Evolutionary conservation across 2,797 vertebrate species (phyloP).

Genomic region (Simalia tracyae): DNA sequence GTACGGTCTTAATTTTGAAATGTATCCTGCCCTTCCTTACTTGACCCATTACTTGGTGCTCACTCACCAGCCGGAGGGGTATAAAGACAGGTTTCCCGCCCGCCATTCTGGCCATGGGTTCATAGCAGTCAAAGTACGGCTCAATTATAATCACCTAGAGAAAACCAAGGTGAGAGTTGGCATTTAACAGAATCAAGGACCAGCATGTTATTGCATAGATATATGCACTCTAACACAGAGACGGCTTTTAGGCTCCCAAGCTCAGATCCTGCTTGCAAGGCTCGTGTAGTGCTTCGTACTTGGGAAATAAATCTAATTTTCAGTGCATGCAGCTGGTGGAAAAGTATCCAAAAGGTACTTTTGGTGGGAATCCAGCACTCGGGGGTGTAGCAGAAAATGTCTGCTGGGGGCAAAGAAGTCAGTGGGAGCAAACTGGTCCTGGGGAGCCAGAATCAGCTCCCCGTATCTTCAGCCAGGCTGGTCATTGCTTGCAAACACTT

Average conservation of each 20-base stretch:
- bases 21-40: background rate
- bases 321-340: too few relatives aligned
- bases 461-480: too few relatives aligned
- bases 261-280: too few relatives aligned
- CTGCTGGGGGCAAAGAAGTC: too few relatives aligned
- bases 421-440: too few relatives aligned
- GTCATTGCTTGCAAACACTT: too few relatives aligned
- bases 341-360: too few relatives aligned
- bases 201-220: background rate
- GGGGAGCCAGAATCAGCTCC: too few relatives aligned
- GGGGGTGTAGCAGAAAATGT: too few relatives aligned
- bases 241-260: background rate
- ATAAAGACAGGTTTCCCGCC: slow-evolving; percentile 86
- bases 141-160: slow-evolving; percentile 93
- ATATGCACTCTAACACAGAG: background rate
- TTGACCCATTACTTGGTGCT: background rate
- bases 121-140: slow-evolving; percentile 95
- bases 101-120: slow-evolving; percentile 90
- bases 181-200: background rate
- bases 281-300: too few relatives aligned
- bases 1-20: background rate
- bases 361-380: too few relatives aligned
- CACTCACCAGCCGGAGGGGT: slow-evolving; percentile 82
- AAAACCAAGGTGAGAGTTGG: background rate
- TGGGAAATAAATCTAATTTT: too few relatives aligned